phyloP scores from a whole-genome alignment of 1,140 invertebrate genomes.

The Sminthurides bifidus region DNA sequence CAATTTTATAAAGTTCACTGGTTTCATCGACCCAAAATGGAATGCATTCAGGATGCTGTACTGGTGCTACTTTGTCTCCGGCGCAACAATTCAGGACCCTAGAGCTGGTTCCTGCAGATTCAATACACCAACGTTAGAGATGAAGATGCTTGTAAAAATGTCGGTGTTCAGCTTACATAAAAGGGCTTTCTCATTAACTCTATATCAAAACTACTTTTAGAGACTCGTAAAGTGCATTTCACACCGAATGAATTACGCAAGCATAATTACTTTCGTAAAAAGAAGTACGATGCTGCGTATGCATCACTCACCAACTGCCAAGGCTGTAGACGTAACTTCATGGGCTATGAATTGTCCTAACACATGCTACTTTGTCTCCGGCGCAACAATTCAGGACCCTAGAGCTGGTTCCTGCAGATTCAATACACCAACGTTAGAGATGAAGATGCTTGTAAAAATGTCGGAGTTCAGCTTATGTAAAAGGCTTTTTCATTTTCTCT shows the following conservation, averaged over 20 bases:
- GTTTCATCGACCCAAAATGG: neutral
- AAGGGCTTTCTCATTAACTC: neutral
- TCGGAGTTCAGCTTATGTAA: constrained; percentile 68
- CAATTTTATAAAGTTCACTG: neutral
- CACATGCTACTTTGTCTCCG: constrained; percentile 47
- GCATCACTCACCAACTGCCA: constrained; percentile 35
- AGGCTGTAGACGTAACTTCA: constrained; percentile 75
- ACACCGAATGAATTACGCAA: no score
- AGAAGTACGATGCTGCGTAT: no score
- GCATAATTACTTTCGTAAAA: no score
- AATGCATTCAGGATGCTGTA: constrained; percentile 3
- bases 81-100: neutral
- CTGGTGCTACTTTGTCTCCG: neutral
- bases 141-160: no score
- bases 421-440: no score
- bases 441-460: no score
- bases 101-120: constrained; percentile 2
- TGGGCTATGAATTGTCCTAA: constrained; percentile 95
- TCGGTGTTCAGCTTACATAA: constrained; percentile 68
- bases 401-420: constrained; percentile 2
- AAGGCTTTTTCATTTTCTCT: neutral
- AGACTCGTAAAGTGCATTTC: no score
- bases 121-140: no score
- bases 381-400: neutral
- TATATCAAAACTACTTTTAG: no score